A percentile compares a stretch with the other conserved stretches of the same genome.
These are phyloP conservation scores for Capreolus pygargus DNA, from an alignment of 2,113 vertebrate genomes.

Conservation along the genomic window DNA sequence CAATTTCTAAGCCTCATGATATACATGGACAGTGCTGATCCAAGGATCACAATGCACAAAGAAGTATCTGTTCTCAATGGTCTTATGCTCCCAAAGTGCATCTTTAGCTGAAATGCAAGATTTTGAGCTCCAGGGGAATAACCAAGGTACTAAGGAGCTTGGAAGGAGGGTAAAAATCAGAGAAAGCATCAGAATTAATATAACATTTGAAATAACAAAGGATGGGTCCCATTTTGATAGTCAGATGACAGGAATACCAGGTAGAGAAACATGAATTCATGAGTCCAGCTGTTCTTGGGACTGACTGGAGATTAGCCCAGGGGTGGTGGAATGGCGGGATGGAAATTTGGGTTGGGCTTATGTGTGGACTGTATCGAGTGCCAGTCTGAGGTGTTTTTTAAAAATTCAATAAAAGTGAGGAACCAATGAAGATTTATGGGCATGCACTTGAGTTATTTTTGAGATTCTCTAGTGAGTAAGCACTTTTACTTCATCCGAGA, in stretches of 20 bases:
- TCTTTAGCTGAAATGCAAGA: background rate
- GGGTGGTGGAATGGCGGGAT: background rate
- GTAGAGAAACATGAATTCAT: background rate
- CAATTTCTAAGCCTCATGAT: background rate
- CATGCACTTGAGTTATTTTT: background rate
- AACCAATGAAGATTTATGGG: background rate
- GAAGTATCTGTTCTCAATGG: background rate
- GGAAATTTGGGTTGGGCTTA: background rate
- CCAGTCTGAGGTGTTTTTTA: background rate
- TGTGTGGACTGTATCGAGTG: background rate
- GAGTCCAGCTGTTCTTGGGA: background rate
- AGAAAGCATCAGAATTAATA: background rate
- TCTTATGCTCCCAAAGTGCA: background rate
- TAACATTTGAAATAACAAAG: background rate
- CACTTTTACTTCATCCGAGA: background rate
- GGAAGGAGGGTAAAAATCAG: background rate
- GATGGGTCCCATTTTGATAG: background rate
- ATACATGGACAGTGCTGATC: background rate
- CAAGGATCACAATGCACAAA: background rate
- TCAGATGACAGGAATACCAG: background rate
- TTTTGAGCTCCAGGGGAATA: background rate
- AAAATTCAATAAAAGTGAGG: background rate
- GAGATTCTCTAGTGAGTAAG: background rate
- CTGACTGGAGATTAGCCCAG: background rate
- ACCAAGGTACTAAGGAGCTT: background rate